Percentiles rank a stretch among this genome's conserved stretches.
These are phyloP conservation scores for Anguilla marmorata DNA, from an alignment of 2,797 vertebrate species.

Conservation along the genomic window DNA sequence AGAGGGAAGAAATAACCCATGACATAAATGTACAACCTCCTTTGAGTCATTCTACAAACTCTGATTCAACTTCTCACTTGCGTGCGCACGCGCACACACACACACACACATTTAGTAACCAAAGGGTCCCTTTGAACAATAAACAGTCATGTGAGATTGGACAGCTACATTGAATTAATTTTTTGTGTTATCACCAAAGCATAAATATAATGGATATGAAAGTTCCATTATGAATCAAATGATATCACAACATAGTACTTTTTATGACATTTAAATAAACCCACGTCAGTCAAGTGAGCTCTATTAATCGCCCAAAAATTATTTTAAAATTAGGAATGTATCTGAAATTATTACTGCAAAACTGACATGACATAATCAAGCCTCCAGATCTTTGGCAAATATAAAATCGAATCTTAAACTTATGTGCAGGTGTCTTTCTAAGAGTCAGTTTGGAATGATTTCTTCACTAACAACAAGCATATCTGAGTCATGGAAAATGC, in stretches of 20 bases:
- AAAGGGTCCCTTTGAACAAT: neutral
- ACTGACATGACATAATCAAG: neutral
- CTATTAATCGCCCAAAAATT: neutral
- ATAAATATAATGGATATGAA: neutral
- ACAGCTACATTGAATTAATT: neutral
- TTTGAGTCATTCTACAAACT: constrained; percentile 13
- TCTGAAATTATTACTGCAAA: constrained; percentile 11
- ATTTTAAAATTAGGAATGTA: neutral
- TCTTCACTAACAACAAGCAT: neutral
- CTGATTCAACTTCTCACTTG: neutral
- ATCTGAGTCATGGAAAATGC: constrained; percentile 19
- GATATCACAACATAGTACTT: constrained; percentile 16
- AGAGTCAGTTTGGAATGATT: neutral
- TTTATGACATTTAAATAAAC: neutral
- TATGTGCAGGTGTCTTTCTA: neutral
- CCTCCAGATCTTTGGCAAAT: constrained; percentile 7
- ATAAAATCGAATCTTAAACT: constrained; percentile 9
- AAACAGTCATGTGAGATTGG: neutral
- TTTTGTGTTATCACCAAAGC: neutral
- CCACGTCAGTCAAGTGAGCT: neutral
- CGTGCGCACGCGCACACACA: constrained; percentile 9
- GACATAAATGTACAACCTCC: constrained; percentile 2
- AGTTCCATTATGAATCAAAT: constrained; percentile 20
- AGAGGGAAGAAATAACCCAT: neutral
- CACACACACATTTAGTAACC: neutral